Evolutionary conservation across 2,113 vertebrate species (phyloP), one percentile per base, ranked within the genome.

Genomic region (Sebastes fasciatus): DNA sequence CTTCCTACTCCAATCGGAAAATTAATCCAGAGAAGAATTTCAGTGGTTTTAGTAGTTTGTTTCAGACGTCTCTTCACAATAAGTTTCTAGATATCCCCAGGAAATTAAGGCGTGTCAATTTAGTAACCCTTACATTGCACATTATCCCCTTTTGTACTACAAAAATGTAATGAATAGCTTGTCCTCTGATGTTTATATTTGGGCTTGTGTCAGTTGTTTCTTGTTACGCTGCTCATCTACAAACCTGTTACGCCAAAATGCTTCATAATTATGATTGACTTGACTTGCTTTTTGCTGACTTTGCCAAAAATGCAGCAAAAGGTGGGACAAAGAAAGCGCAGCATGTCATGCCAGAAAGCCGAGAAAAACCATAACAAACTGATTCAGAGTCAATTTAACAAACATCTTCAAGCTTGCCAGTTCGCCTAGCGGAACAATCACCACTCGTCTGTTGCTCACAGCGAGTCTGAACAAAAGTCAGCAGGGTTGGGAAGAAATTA

Each of bases 271-370:
- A 43, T 16, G 21, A 78, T 43, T 63, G 60, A 80, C 34, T 74
- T 34, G 17, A 77, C 54, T 63, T 48, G 62, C n/a, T 26, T 62
- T 72, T 87, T 48, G 66, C 64, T 26, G 26, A 62, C 62, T 51
- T 21, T 78, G 79, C 77, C 72, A 83, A 74, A 83, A 74, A 60
- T 26, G 8, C 21, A 64, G n/a, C 26, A n/a, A 51, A 71, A 82
- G 76, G 62, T 42, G 57, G 51, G 21, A 49, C 34, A 17, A 23
- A 23, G 51, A 51, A 76, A 66, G 55, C 0, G 7, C 23, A 55
- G 21, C 16, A n/a, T 66, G 64, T 34, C 34, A 34, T 43, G 55
- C 51, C 61, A 70, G 68, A 21, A 77, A 42, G 17, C 0, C 0
- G 16, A 45, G 52, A 61, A 77, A 34, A 77, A 63, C 42, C 14